Evolutionary conservation across 2,888 invertebrate species (phyloP).

Genomic region (Scrobipalpa atriplicella): DNA sequence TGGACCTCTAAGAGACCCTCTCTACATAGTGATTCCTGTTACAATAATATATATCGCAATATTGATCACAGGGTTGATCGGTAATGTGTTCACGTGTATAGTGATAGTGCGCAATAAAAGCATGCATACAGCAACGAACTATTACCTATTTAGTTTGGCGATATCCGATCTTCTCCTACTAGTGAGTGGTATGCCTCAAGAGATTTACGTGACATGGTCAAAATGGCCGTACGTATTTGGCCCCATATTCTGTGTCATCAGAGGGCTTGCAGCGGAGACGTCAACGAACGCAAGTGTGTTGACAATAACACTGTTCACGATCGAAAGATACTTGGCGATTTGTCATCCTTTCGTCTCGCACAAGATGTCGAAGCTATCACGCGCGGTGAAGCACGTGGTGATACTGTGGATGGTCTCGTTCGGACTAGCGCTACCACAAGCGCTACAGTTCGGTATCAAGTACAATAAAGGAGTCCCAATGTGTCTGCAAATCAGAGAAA

Average conservation of each 20-base stretch:
- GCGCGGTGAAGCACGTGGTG: conserved; percentile 91
- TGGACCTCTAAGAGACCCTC: conserved; percentile 78
- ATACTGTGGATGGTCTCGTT: conserved; percentile 91
- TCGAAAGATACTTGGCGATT: conserved; percentile 87
- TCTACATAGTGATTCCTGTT: conserved; percentile 87
- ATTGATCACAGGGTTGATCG: conserved; percentile 90
- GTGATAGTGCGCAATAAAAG: conserved; percentile 92
- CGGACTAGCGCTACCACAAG: conserved; percentile 88
- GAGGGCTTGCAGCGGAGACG: conserved; percentile 91
- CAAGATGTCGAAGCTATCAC: conserved; percentile 93
- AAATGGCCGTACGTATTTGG: conserved; percentile 91
- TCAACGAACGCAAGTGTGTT: conserved; percentile 90
- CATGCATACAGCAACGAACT: conserved; percentile 92
- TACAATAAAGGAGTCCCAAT: conserved; percentile 64
- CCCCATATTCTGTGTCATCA: conserved; percentile 89
- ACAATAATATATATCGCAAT: conserved; percentile 90
- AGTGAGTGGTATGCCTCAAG: conserved; percentile 91
- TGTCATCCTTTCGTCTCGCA: conserved; percentile 87
- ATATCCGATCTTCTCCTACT: conserved; percentile 91
- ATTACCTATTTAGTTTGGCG: conserved; percentile 93
- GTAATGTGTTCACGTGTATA: conserved; percentile 92
- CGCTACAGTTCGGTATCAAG: conserved; percentile 70
- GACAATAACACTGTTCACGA: conserved; percentile 92
- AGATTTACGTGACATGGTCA: conserved; percentile 90
- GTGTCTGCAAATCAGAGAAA: conserved; percentile 76